phyloP scores from a whole-genome alignment of 2,113 vertebrate genomes.

The Bettongia penicillata region DNA sequence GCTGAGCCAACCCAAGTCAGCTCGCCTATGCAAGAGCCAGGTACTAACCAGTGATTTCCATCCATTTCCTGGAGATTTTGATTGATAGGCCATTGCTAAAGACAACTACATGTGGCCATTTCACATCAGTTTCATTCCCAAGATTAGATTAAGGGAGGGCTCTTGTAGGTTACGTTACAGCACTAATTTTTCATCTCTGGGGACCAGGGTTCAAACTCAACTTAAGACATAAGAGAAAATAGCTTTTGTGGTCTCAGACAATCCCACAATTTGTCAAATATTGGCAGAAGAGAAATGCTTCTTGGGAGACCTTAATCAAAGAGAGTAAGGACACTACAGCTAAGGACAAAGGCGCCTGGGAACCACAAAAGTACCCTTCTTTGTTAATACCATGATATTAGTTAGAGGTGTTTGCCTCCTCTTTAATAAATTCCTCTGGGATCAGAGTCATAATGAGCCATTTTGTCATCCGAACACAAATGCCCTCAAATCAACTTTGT shows the following conservation, averaged over 20 bases:
- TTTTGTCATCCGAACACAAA: background rate
- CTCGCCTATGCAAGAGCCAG: background rate
- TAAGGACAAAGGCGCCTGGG: background rate
- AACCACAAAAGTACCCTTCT: background rate
- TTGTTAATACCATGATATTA: fast-evolving
- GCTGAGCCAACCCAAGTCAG: constrained; percentile 32
- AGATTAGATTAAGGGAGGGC: constrained; percentile 23
- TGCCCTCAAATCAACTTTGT: background rate
- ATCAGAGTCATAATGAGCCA: background rate
- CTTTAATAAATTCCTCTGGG: background rate
- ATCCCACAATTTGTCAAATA: constrained; percentile 29
- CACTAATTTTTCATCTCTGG: constrained; percentile 45
- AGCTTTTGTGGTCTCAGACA: background rate
- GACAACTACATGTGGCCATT: background rate
- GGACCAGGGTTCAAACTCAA: constrained; percentile 42
- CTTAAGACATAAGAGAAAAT: constrained; percentile 19
- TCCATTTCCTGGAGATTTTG: background rate
- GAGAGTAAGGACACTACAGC: background rate
- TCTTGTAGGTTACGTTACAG: constrained; percentile 11
- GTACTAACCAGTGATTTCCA: background rate
- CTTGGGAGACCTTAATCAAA: constrained; percentile 21
- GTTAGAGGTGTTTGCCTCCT: background rate
- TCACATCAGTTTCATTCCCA: background rate
- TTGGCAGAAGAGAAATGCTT: constrained; percentile 2
- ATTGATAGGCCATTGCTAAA: background rate